Base-by-base conservation (phyloP, 2,113 vertebrate species). In the Limnothrissa miodon region DNA sequence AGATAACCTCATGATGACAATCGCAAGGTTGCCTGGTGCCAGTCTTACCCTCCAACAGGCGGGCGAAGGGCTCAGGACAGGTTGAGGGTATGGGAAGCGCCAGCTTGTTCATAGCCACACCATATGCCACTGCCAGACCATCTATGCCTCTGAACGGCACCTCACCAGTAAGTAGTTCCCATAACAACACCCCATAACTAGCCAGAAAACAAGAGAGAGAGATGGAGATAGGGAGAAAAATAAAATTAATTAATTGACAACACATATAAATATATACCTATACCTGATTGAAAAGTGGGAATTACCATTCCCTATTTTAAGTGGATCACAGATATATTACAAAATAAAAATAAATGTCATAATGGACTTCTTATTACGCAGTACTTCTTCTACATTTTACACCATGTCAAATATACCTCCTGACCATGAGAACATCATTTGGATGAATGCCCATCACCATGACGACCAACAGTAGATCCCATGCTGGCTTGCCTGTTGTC, bases 41-140 rank as follows among this genome's bases (percentile, higher is more conserved):
- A 36, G n/a, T 86, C 95, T 95, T 93, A 98, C 98, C 97, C 93
- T 97, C 97, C 97, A 99, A 98, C 23, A 99, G 96, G 88, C 93
- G 96, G 87, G 96, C 95, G 91, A 99, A 99, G 78, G 97, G 97
- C 81, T 99, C 97, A 4, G 98, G 98, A 84, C 98, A 99, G 0
- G 98, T 99, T n/a, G 96, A 97, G 82, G 98, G 98, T 85, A 99
- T 94, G 44, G 98, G 98, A 90, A 99, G 92, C n/a, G 98, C 95
- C 42, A 99, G 94, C 87, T 99, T 99, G 91, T 99, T 99, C 98
- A 99, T 99, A 8, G 98, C 98, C 84, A 99, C 98, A 29, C 98
- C 98, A 0, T 99, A 99, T 0, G 98, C 97, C 66, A 99, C 98
- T 0, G 98, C 97, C 21, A 99, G 94, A 29, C 97, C 94, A 87